Conservation (phyloP, 2,113 vertebrate species). For the Apteryx owenii region DNA sequence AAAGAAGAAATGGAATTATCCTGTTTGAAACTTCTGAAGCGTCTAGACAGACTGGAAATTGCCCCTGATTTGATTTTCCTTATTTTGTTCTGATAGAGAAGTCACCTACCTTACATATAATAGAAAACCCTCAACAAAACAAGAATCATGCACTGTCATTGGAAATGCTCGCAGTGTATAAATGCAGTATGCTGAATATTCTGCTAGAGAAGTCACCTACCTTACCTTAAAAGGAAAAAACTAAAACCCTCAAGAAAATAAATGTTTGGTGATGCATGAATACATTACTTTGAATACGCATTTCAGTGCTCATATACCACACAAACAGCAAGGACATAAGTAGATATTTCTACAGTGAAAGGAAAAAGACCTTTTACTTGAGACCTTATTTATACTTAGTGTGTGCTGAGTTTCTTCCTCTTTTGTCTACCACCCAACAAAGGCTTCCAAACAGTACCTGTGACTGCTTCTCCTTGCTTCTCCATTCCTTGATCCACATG, state of each 20-base stretch:
- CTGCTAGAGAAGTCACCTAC: not conserved
- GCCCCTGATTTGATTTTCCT: not conserved
- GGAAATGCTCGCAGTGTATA: not conserved
- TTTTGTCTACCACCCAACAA: not conserved
- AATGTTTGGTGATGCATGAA: not conserved
- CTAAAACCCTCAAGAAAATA: not conserved
- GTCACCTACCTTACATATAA: not conserved
- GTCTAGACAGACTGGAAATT: constrained; percentile 6
- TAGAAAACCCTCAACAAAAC: not conserved
- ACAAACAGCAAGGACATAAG: not conserved
- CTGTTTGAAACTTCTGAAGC: not conserved
- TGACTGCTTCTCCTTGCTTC: not conserved
- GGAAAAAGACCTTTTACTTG: not conserved
- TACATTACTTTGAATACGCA: not conserved
- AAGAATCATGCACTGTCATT: not conserved
- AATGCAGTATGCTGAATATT: not conserved
- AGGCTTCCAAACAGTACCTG: not conserved
- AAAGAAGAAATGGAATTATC: constrained; percentile 13
- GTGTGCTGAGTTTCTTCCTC: not conserved
- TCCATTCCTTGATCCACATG: not conserved
- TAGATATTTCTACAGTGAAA: accelerated
- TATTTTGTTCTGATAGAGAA: not conserved
- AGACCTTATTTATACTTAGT: not conserved
- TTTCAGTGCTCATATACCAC: not conserved
- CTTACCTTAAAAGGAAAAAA: not conserved